These are phyloP conservation scores for Noctua comes DNA, from an alignment of 2,888 invertebrate species.

Conservation along the genomic window DNA sequence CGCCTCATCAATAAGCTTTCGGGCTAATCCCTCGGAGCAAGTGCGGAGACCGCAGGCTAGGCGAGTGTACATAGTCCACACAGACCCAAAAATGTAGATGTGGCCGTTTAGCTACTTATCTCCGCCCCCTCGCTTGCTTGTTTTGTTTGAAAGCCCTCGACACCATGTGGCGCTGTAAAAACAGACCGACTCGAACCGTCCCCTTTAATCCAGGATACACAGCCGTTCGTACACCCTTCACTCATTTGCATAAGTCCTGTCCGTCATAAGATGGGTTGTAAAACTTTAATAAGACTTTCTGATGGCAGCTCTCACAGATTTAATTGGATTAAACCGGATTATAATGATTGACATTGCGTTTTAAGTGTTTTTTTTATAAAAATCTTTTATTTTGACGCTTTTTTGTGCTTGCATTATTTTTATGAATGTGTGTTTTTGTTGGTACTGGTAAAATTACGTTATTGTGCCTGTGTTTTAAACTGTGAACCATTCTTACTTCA, in stretches of 20 bases:
- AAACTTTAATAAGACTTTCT: constrained; percentile 84
- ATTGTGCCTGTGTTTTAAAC: neutral
- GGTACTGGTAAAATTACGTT: neutral
- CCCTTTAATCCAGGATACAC: constrained; percentile 83
- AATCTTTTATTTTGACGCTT: constrained; percentile 6
- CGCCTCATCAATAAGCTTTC: constrained; percentile 55
- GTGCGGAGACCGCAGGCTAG: constrained; percentile 31
- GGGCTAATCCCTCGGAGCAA: constrained; percentile 50
- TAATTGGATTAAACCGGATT: constrained; percentile 77
- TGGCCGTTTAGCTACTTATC: constrained; percentile 72
- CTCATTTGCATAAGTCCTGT: constrained; percentile 88
- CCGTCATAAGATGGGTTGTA: constrained; percentile 85
- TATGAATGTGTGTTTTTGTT: neutral
- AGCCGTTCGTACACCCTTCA: constrained; percentile 81
- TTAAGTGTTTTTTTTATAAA: constrained; percentile 54
- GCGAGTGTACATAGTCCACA: constrained; percentile 28
- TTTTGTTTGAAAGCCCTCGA: constrained; percentile 78
- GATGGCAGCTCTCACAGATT: constrained; percentile 79
- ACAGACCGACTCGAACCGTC: constrained; percentile 79
- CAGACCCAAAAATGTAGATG: constrained; percentile 65
- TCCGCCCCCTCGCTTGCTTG: constrained; percentile 71
- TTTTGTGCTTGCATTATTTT: neutral
- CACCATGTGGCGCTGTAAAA: constrained; percentile 87
- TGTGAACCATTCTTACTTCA: neutral
- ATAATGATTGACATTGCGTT: constrained; percentile 69